Percentiles rank a stretch among this genome's conserved stretches.
Conservation (phyloP, 2,888 invertebrate species). For the Limulus polyphemus region DNA sequence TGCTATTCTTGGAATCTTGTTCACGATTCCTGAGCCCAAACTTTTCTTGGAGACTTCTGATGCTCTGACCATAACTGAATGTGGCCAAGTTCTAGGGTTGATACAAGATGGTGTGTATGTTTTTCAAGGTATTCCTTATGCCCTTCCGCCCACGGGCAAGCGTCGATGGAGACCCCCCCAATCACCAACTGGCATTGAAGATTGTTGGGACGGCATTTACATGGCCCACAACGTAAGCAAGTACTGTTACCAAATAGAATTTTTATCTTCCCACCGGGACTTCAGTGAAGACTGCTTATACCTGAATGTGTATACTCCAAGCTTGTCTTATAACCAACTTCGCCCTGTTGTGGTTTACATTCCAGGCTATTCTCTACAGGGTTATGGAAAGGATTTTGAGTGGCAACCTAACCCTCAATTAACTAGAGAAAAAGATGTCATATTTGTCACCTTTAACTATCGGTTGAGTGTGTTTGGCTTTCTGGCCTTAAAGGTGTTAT, state of each 20-base stretch:
- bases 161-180: slow-evolving; percentile 44
- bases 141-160: slow-evolving; percentile 51
- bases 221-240: slow-evolving; percentile 47
- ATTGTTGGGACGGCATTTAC: slow-evolving; percentile 42
- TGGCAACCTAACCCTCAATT: slow-evolving; percentile 61
- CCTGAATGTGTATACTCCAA: slow-evolving; percentile 59
- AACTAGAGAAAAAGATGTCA: slow-evolving; percentile 60
- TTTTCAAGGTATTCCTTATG: slow-evolving; percentile 60
- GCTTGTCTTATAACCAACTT: slow-evolving; percentile 26
- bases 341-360: slow-evolving; percentile 26
- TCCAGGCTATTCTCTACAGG: slow-evolving; percentile 24
- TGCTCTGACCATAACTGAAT: slow-evolving; percentile 16
- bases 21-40: slow-evolving; percentile 6
- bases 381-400: slow-evolving; percentile 23
- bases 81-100: slow-evolving; percentile 24
- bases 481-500: slow-evolving; percentile 51
- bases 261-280: slow-evolving; percentile 8
- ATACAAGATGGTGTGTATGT: slow-evolving; percentile 41
- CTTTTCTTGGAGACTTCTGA: slow-evolving; percentile 9
- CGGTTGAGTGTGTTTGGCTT: slow-evolving; percentile 59
- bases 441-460: slow-evolving; percentile 77
- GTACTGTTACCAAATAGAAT: slow-evolving; percentile 48
- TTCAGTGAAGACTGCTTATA: slow-evolving; percentile 55
- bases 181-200: slow-evolving; percentile 26
- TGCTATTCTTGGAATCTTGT: slow-evolving; percentile 8